A percentile compares a stretch with the other conserved stretches of the same genome.
phyloP scores from a whole-genome alignment of 2,113 vertebrate species.

The Pedetes capensis region DNA sequence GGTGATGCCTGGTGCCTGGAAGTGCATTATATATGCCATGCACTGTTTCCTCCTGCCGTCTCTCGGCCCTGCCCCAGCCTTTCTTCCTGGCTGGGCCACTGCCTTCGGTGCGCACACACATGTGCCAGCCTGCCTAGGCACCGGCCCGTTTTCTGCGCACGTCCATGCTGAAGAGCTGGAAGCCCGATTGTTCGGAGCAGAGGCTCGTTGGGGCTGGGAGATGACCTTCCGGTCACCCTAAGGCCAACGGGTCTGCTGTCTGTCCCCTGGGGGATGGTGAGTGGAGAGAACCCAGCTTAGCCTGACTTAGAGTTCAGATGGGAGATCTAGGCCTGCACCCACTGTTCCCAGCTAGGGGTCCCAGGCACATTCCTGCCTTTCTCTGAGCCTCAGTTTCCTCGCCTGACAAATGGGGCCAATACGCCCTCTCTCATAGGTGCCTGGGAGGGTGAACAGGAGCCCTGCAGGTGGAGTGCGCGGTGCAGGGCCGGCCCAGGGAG shows the following conservation, averaged over 20 bases:
- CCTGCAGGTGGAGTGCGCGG: no score
- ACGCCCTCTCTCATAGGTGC: not conserved
- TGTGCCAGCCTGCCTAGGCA: accelerated
- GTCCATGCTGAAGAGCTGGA: not conserved
- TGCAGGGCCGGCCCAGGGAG: accelerated
- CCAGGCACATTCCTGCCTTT: not conserved
- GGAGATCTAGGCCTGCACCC: not conserved
- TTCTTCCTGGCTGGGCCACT: not conserved
- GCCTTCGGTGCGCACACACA: no score
- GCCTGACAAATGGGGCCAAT: not conserved
- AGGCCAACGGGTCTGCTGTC: not conserved
- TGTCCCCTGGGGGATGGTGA: no score
- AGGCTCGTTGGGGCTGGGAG: not conserved
- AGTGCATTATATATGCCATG: not conserved
- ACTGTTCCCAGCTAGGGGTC: accelerated
- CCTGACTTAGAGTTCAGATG: not conserved
- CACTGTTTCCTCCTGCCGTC: not conserved
- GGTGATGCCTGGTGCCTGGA: not conserved
- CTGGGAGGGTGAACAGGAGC: not conserved
- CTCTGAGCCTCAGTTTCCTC: not conserved
- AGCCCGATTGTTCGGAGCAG: not conserved
- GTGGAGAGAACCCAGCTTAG: not conserved
- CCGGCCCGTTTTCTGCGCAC: accelerated
- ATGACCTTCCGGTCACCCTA: not conserved
- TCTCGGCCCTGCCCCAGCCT: not conserved